Evolutionary conservation across 2,797 vertebrate species (phyloP).

Genomic region (Cryptoprocta ferox): DNA sequence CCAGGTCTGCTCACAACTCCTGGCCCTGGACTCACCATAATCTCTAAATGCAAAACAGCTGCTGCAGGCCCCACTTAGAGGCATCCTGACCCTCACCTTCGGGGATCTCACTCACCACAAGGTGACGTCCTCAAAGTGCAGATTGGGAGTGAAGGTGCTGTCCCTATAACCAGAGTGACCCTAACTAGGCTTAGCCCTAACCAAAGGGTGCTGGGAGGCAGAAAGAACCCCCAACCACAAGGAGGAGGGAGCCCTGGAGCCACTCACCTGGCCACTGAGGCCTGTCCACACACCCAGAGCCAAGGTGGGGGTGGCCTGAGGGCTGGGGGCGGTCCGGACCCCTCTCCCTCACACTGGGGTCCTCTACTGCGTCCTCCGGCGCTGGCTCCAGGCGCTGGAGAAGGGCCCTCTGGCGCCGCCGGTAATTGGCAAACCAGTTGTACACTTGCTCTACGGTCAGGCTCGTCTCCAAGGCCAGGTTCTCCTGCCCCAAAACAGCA

Average conservation of each 20-base stretch:
- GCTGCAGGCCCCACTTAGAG: neutral
- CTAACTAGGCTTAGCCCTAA: neutral
- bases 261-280: constrained; percentile 51
- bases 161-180: neutral
- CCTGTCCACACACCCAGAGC: neutral
- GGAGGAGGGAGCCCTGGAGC: neutral
- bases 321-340: neutral
- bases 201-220: neutral
- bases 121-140: neutral
- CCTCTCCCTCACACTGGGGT: neutral
- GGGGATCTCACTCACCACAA: neutral
- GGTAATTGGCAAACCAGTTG: constrained; percentile 87
- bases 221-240: neutral
- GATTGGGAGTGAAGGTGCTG: accelerated
- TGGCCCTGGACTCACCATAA: too few species aligned
- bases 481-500: constrained; percentile 77
- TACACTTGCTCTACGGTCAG: constrained; percentile 80
- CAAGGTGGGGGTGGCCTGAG: neutral
- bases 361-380: accelerated
- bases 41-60: neutral
- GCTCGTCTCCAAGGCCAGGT: constrained; percentile 67
- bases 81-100: neutral
- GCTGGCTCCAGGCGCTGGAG: accelerated
- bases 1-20: too few species aligned
- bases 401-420: constrained; percentile 64